Conservation (phyloP, 2,888 invertebrate genomes). For the Conistra vaccinii region DNA sequence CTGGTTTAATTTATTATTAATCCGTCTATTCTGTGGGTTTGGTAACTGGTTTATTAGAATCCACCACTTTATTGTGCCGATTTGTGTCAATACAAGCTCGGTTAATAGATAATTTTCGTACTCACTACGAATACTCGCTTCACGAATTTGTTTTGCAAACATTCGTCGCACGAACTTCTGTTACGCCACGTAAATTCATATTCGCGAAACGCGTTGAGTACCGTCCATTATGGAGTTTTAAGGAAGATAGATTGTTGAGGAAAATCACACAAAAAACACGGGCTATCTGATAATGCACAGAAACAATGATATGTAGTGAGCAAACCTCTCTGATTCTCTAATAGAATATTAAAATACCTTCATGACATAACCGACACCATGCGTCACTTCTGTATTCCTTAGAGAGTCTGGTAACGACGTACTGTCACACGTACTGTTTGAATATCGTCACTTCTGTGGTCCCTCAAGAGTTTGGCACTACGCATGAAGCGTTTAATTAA, state of each 20-base stretch:
- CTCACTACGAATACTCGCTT: too few relatives aligned
- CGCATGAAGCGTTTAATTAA: too few relatives aligned
- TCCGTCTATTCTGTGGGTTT: slow-evolving; percentile 1
- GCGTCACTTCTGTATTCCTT: neutral
- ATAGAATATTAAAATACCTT: neutral
- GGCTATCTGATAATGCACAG: neutral
- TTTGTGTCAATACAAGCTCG: neutral
- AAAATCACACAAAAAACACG: neutral
- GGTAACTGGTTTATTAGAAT: slow-evolving; percentile 46
- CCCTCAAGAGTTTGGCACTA: neutral
- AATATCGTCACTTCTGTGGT: neutral
- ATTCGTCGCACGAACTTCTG: neutral
- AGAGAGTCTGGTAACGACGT: neutral
- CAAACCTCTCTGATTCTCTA: neutral
- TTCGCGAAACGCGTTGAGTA: neutral
- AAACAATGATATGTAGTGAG: neutral
- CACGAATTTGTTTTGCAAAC: neutral
- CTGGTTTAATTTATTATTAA: neutral
- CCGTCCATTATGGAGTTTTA: too few relatives aligned
- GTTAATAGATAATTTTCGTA: too few relatives aligned
- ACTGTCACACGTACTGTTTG: neutral
- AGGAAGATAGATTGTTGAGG: neutral
- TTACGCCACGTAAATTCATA: neutral
- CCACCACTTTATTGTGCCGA: slow-evolving; percentile 46
- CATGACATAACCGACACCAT: neutral